These are phyloP conservation scores for Brachyhypopomus occidentalis DNA, from an alignment of 2,113 vertebrate genomes.

Conservation along the genomic window DNA sequence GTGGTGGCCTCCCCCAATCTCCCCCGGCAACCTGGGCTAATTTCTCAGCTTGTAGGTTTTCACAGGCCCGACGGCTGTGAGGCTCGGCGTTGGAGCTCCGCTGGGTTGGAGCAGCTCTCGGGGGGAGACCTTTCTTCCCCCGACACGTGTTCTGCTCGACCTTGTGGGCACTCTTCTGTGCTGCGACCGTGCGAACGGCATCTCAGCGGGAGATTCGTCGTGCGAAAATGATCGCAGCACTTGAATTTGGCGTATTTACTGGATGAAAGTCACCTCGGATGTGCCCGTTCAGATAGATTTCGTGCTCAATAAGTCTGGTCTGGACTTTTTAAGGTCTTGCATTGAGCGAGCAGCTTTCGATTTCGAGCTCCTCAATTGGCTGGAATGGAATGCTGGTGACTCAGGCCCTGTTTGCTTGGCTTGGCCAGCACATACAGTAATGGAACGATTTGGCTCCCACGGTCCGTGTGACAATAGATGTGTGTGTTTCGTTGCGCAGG, in stretches of 20 bases:
- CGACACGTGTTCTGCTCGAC: constrained; percentile 1
- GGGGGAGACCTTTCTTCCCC: constrained; percentile 14
- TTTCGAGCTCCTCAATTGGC: not conserved
- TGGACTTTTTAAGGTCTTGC: not conserved
- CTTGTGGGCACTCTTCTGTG: not conserved
- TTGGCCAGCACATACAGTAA: not conserved
- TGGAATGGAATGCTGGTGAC: constrained; percentile 7
- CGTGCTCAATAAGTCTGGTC: not conserved
- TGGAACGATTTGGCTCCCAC: constrained; percentile 14
- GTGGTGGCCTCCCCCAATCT: constrained; percentile 39
- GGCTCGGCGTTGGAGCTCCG: constrained; percentile 42
- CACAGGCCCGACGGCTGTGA: constrained; percentile 37
- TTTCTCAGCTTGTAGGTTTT: constrained; percentile 46
- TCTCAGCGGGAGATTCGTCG: not conserved
- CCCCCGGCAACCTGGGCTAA: constrained; percentile 53
- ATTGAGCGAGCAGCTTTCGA: constrained; percentile 7
- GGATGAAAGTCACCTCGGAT: constrained; percentile 2
- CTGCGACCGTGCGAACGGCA: not conserved
- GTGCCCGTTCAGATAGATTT: not conserved
- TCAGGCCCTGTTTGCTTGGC: not conserved
- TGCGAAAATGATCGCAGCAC: not conserved
- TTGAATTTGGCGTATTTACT: not conserved
- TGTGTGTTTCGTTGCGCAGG: constrained; percentile 69
- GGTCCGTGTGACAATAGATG: constrained; percentile 49
- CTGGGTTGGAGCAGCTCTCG: constrained; percentile 33